Percentiles rank a stretch among this genome's conserved stretches.
Evolutionary conservation across 2,888 invertebrate genomes (phyloP).

Genomic region (Endomychus coccineus): DNA sequence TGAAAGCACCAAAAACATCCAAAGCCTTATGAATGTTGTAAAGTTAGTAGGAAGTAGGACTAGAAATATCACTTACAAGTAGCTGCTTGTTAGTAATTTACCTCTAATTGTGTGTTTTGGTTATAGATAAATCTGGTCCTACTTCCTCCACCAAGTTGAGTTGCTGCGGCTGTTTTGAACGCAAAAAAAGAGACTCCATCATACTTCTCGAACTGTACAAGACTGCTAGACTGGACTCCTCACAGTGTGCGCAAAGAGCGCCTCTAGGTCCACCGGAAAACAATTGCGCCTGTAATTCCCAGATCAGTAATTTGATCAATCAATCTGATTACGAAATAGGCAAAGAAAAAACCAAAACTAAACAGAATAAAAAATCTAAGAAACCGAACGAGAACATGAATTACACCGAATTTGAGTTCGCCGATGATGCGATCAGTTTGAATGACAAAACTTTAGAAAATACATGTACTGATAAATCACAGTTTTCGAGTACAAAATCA

Average conservation of each 20-base stretch:
- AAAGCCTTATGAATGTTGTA: no score
- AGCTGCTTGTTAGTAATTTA: slow-evolving; percentile 2
- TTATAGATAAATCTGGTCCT: slow-evolving; percentile 45
- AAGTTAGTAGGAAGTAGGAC: slow-evolving; percentile 37
- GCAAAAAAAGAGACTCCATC: slow-evolving; percentile 39
- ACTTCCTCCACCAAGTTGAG: slow-evolving; percentile 39
- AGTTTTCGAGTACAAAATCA: slow-evolving; percentile 34
- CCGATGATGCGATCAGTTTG: slow-evolving; percentile 42
- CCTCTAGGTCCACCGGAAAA: slow-evolving; percentile 40
- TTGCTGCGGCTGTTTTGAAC: slow-evolving; percentile 44
- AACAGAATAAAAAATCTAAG: slow-evolving; percentile 28
- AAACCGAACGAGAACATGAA: slow-evolving; percentile 29
- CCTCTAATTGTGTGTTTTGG: slow-evolving; percentile 26
- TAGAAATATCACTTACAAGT: slow-evolving; percentile 22
- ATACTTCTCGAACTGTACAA: slow-evolving; percentile 54
- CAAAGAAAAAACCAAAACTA: slow-evolving; percentile 31
- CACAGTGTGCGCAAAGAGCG: slow-evolving; percentile 38
- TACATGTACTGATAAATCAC: slow-evolving; percentile 27
- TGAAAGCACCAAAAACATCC: no score
- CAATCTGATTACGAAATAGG: slow-evolving; percentile 50
- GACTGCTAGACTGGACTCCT: slow-evolving; percentile 38
- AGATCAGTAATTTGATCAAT: slow-evolving; percentile 34
- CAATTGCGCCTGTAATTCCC: slow-evolving; percentile 31
- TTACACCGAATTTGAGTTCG: slow-evolving; percentile 40
- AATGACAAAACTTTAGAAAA: slow-evolving; percentile 31